phyloP scores from a whole-genome alignment of 2,888 invertebrate genomes.

The Cybosia mesomella region DNA sequence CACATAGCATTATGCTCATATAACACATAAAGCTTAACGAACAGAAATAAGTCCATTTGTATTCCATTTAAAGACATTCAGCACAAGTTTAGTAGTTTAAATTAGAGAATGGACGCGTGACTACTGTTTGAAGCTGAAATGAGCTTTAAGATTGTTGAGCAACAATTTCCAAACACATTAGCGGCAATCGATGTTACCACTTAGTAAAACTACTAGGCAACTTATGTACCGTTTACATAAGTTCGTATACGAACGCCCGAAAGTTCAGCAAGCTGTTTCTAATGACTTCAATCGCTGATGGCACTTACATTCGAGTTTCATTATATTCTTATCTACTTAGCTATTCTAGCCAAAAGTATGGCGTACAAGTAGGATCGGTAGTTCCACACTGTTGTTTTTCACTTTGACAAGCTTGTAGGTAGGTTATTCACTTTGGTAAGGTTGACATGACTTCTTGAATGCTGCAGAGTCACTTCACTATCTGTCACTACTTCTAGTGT shows the following conservation, averaged over 20 bases:
- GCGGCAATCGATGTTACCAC: constrained; percentile 58
- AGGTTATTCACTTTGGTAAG: not conserved
- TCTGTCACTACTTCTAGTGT: not conserved
- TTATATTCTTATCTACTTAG: constrained; percentile 41
- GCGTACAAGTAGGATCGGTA: not conserved
- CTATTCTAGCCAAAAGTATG: constrained; percentile 14
- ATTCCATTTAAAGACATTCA: constrained; percentile 36
- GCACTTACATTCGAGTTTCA: constrained; percentile 45
- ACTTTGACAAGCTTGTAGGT: too few relatives aligned
- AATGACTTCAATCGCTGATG: constrained; percentile 64
- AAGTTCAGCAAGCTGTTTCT: constrained; percentile 57
- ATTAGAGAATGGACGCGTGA: constrained; percentile 48
- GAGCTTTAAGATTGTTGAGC: constrained; percentile 50
- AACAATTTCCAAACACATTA: constrained; percentile 57
- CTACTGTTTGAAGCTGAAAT: constrained; percentile 47
- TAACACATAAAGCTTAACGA: not conserved
- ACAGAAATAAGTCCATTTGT: constrained; percentile 32
- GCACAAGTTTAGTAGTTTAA: constrained; percentile 43
- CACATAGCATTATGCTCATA: not conserved
- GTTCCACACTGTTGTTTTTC: not conserved
- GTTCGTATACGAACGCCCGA: constrained; percentile 50
- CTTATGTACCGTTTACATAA: constrained; percentile 56
- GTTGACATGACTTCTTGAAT: not conserved
- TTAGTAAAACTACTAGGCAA: constrained; percentile 56
- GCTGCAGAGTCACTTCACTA: not conserved